Conservation (phyloP, 2,888 invertebrate genomes). For the Drosophila mayaguana region DNA sequence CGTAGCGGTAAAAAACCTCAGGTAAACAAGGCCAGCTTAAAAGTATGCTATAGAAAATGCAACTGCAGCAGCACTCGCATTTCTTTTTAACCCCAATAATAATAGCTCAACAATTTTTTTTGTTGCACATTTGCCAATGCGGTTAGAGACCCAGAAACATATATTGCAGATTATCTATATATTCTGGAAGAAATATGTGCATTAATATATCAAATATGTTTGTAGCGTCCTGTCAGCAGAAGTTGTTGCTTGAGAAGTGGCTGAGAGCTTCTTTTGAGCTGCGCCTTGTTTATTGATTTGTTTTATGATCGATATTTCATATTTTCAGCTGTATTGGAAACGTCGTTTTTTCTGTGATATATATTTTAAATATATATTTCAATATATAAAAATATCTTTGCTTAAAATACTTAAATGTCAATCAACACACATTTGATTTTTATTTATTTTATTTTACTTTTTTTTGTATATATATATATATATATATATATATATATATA, state of each 20-base stretch:
- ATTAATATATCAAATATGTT: neutral
- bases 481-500: too few relatives aligned
- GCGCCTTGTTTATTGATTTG: neutral
- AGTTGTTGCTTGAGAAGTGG: neutral
- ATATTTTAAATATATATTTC: too few relatives aligned
- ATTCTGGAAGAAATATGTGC: neutral
- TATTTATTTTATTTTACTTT: too few relatives aligned
- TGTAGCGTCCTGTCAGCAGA: neutral
- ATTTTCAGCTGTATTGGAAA: neutral
- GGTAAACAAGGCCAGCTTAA: constrained; percentile 7
- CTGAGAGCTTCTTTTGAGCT: neutral
- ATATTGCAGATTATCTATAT: neutral
- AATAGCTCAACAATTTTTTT: constrained; percentile 4
- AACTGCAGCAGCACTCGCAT: neutral
- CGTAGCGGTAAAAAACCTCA: neutral
- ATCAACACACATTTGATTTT: too few relatives aligned
- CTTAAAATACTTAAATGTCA: too few relatives aligned
- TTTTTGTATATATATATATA: too few relatives aligned
- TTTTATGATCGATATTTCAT: neutral
- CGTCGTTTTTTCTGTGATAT: too few relatives aligned
- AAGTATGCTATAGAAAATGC: constrained; percentile 11
- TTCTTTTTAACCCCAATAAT: neutral
- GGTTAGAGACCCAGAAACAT: neutral
- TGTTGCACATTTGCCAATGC: neutral
- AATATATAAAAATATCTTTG: too few relatives aligned